phyloP scores from a whole-genome alignment of 2,113 vertebrate species.

The Chelonoidis abingdonii region DNA sequence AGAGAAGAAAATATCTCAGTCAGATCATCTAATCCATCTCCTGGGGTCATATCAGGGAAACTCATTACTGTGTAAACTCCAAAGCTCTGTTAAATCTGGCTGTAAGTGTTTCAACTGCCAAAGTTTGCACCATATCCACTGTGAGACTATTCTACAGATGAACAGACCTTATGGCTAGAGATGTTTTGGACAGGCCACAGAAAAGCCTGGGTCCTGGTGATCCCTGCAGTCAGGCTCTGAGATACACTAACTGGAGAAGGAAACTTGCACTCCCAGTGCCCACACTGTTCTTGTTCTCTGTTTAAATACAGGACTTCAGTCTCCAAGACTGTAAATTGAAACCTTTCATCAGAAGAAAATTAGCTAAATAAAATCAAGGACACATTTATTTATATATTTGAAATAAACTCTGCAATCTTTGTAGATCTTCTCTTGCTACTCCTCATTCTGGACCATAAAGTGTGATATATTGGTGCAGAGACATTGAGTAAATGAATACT shows the following conservation, averaged over 20 bases:
- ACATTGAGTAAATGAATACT: constrained; percentile 1
- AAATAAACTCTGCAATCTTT: constrained; percentile 19
- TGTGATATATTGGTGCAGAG: constrained; percentile 10
- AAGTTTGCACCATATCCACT: not conserved
- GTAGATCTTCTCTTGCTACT: not conserved
- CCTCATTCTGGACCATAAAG: not conserved
- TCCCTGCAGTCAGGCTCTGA: not conserved
- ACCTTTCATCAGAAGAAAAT: constrained; percentile 20
- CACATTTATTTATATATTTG: not conserved
- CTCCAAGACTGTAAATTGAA: constrained; percentile 17
- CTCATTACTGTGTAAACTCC: not conserved
- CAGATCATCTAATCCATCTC: not conserved
- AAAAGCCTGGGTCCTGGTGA: not conserved
- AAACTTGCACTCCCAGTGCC: not conserved
- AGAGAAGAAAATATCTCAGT: not conserved
- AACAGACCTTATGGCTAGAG: not conserved
- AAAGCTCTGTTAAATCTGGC: not conserved
- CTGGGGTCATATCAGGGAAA: not conserved
- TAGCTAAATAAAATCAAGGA: constrained; percentile 58
- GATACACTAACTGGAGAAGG: not conserved
- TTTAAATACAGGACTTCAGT: constrained; percentile 9
- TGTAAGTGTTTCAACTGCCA: not conserved
- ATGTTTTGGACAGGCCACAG: not conserved
- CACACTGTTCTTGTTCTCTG: not conserved
- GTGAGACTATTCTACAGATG: not conserved